Evolutionary conservation across 2,888 invertebrate species (phyloP).

Genomic region (Hyppa rectilinea): DNA sequence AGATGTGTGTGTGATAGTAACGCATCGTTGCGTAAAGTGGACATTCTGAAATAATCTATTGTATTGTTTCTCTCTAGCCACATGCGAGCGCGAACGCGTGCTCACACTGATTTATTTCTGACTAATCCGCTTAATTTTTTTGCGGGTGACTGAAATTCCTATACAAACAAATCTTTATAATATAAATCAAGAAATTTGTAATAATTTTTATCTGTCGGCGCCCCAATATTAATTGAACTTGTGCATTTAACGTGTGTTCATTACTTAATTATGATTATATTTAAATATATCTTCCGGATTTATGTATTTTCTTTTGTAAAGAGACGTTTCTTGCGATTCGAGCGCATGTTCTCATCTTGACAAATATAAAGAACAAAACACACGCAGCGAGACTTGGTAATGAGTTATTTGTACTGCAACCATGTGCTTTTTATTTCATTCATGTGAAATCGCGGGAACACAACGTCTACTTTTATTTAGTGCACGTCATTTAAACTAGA

Average conservation of each 20-base stretch:
- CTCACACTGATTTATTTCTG: conserved; percentile 61
- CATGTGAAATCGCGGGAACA: conserved; percentile 35
- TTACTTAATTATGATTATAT: conserved; percentile 29
- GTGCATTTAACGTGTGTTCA: conserved; percentile 17
- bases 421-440: conserved; percentile 56
- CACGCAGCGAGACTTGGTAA: conserved; percentile 34
- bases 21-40: conserved; percentile 11
- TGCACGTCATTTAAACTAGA: conserved; percentile 9
- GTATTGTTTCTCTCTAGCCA: conserved; percentile 28
- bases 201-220: conserved; percentile 38
- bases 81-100: conserved; percentile 42
- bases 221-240: conserved; percentile 22
- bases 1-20: conserved; percentile 7
- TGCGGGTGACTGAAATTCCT: conserved; percentile 41
- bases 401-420: conserved; percentile 47
- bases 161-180: conserved; percentile 42
- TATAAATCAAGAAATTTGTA: conserved; percentile 37
- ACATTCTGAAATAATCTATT: conserved; percentile 48
- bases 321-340: conserved; percentile 18
- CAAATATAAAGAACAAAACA: conserved; percentile 50
- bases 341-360: conserved; percentile 23
- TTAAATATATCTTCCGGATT: conserved; percentile 44
- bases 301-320: conserved; percentile 37
- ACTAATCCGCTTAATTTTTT: conserved; percentile 61
- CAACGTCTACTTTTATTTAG: conserved; percentile 24